Evolutionary conservation across 2,113 vertebrate genomes (phyloP), one percentile per base, ranked within the genome.

Genomic region (Pluvialis apricaria): DNA sequence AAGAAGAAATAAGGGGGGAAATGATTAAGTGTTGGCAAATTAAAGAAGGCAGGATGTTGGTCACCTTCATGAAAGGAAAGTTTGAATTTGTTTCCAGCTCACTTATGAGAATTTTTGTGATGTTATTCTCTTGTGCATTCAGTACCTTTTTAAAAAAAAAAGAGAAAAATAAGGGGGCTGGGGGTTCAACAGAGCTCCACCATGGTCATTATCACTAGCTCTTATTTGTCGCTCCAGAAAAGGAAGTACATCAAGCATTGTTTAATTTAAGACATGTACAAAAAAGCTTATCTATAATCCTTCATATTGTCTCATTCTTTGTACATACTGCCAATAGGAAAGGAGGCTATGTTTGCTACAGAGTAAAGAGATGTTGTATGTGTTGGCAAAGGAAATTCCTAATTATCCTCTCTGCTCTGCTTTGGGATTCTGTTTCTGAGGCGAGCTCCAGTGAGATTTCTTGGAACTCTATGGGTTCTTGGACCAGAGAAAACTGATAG

Each of bases 391-490:
- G 34, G 19, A 72, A 96, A 91, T 92, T 82, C 26, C 44, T 70
- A 92, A 92, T 85, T 81, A 84, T 90, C 86, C 78, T 90, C 61
- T 76, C 38, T 92, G 49, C 95, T 91, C 54, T 94, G 16, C 85
- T 77, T 97, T 88, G 77, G 47, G 36, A 88, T 95, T 87, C 80
- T 78, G 51, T 70, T 96, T 96, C 92, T 93, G 86, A 96, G 92
- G 92, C 68, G 9, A 94, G 83, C 90, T 96, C 88, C 90, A 96
- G 62, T 62, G 81, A 91, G 45, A 97, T 83, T 96, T 97, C 93
- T 96, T 95, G 94, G 94, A 97, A 96, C 20, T 89, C 96, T 92
- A 64, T 58, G 54, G 60, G 40, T 28, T 81, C 47, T 77, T 92
- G 78, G 83, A 89, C 31, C 29, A 17, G 52, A 91, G 54, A n/a